Evolutionary conservation across 2,888 invertebrate genomes (phyloP).

Genomic region (Zeuzera pyrina): DNA sequence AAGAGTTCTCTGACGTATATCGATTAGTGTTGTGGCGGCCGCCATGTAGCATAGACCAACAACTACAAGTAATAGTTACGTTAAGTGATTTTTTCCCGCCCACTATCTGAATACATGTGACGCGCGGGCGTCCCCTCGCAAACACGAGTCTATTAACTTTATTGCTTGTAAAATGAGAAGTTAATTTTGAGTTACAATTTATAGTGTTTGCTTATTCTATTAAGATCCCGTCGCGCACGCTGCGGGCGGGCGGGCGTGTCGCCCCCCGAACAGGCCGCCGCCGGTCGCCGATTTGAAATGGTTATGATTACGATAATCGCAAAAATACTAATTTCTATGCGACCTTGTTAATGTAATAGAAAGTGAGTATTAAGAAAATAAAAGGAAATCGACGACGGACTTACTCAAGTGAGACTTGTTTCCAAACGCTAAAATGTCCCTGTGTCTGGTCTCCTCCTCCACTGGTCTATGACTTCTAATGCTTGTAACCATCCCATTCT

Average conservation of each 20-base stretch:
- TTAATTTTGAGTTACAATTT: constrained; percentile 69
- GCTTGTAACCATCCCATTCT: too few relatives aligned
- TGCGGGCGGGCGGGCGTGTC: constrained; percentile 35
- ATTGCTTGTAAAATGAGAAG: constrained; percentile 70
- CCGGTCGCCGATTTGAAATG: background rate
- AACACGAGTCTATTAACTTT: constrained; percentile 66
- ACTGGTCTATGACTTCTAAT: too few relatives aligned
- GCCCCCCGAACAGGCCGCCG: background rate
- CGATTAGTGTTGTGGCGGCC: too few relatives aligned
- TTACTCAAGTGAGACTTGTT: too few relatives aligned
- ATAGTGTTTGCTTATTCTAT: constrained; percentile 67
- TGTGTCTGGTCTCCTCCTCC: too few relatives aligned
- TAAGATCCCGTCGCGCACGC: constrained; percentile 46
- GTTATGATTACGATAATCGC: background rate
- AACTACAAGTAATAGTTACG: too few relatives aligned
- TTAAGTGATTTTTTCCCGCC: too few relatives aligned
- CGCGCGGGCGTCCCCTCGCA: constrained; percentile 33
- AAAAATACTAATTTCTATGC: background rate
- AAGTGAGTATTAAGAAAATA: background rate
- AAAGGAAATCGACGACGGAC: too few relatives aligned
- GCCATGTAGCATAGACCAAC: too few relatives aligned
- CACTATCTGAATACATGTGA: too few relatives aligned
- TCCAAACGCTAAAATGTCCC: too few relatives aligned
- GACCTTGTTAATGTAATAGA: background rate
- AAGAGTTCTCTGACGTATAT: too few relatives aligned